Evolutionary conservation across 64 coral and sea anemone species (phyloP), one percentile per base, ranked within the genome.

Genomic region (Cladopsammia gracilis): DNA sequence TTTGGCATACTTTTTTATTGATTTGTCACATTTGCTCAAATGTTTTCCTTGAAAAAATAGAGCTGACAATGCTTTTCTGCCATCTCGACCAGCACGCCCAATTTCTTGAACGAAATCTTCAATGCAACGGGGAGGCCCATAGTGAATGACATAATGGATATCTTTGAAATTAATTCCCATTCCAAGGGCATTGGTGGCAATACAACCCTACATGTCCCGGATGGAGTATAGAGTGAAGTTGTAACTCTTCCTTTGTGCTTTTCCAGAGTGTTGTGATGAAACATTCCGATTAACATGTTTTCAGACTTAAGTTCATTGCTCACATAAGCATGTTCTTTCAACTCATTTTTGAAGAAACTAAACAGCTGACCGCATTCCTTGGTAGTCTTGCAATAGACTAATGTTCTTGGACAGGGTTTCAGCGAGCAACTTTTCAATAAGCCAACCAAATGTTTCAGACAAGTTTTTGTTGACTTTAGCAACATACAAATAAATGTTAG

Each of bases 271-370:
- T 54, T 72, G 50, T 70, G 88, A 46, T 83, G 89, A 58, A 72
- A 82, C 89, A 72, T 65, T 57, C 50, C 89, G 56, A 91, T 83
- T 58, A 83, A 91, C 54, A 65, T 59, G 77, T 91, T 91, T 25
- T 82, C 24, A 48, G 89, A 70, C 46, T 71, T 48, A 7, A 58
- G 24, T 56, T 73, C 64, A 70, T 44, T 76, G 47, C 54, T 65
- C 5, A 83, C 47, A 48, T 84, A 81, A 19, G 79, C 89, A 84
- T 73, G 12, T 42, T 65, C 58, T 64, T 62, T 73, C 10, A 92
- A 24, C 22, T 47, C 59, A 44, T 54, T 73, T 82, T 75, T 25
- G 25, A 84, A 92, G 62, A 76, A 76, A 76, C 45, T 46, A n/a
- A 67, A 67, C 64, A 67, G 7, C 64, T 67, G 64, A 20, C 64